These are phyloP conservation scores for Lutjanus argentimaculatus DNA, from an alignment of 2,797 vertebrate genomes.

Conservation along the genomic window DNA sequence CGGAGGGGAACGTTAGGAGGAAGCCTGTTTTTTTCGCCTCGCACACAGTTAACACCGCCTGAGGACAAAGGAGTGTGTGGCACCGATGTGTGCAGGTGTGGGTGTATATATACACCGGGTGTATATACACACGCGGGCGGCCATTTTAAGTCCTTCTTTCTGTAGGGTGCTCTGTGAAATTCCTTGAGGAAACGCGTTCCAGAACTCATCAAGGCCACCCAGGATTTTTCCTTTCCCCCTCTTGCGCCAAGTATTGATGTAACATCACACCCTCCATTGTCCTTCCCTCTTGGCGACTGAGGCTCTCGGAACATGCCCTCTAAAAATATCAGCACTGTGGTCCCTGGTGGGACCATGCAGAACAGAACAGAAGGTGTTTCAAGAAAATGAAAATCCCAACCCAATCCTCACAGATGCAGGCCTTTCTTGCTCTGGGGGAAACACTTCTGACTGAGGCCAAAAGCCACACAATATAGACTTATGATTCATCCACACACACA, in stretches of 20 bases:
- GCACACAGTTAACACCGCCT: slow-evolving; percentile 67
- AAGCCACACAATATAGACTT: slow-evolving; percentile 82
- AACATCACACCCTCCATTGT: slow-evolving; percentile 89
- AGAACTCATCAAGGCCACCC: slow-evolving; percentile 87
- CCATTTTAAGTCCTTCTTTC: slow-evolving; percentile 77
- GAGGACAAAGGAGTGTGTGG: slow-evolving; percentile 65
- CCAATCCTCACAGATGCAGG: slow-evolving; percentile 85
- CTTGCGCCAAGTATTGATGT: slow-evolving; percentile 86
- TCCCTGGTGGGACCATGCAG: slow-evolving; percentile 84
- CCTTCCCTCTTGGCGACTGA: slow-evolving; percentile 87
- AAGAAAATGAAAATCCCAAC: slow-evolving; percentile 88
- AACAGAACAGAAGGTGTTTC: slow-evolving; percentile 88
- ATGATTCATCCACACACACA: slow-evolving; percentile 78
- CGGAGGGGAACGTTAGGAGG: slow-evolving; percentile 64
- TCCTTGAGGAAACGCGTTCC: slow-evolving; percentile 82
- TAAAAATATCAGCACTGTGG: slow-evolving; percentile 87
- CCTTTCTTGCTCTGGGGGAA: slow-evolving; percentile 79
- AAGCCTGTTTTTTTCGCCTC: slow-evolving; percentile 49
- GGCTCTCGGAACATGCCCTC: slow-evolving; percentile 88
- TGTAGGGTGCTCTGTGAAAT: slow-evolving; percentile 81
- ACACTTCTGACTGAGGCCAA: slow-evolving; percentile 84
- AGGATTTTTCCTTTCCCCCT: slow-evolving; percentile 82
- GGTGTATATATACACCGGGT: slow-evolving; percentile 23
- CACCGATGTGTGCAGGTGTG: slow-evolving; percentile 56
- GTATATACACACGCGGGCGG: slow-evolving; percentile 56